Evolutionary conservation across 2,888 invertebrate genomes (phyloP).

Genomic region (Lasioglossum leucozonium): DNA sequence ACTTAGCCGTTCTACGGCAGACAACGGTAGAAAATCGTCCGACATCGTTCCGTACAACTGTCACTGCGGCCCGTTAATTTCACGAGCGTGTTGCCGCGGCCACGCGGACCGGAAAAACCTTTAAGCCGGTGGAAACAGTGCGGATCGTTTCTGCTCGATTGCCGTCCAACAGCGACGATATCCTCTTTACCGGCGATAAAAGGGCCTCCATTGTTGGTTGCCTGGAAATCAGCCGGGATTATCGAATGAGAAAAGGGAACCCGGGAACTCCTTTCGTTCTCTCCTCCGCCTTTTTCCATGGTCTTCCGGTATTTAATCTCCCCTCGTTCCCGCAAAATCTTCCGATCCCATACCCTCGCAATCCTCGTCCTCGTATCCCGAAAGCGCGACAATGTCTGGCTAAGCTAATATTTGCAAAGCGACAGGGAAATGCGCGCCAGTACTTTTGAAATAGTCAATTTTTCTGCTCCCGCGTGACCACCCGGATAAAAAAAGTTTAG

Average conservation of each 20-base stretch:
- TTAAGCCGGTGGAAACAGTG: constrained; percentile 68
- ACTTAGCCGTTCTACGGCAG: not conserved
- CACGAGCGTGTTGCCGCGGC: constrained; percentile 16
- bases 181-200: constrained; percentile 73
- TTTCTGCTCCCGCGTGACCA: not conserved
- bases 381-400: not conserved
- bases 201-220: constrained; percentile 59
- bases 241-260: constrained; percentile 64
- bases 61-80: constrained; percentile 34
- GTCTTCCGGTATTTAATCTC: constrained; percentile 21
- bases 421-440: not conserved
- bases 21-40: not conserved
- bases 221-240: constrained; percentile 70
- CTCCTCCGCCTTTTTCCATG: constrained; percentile 43
- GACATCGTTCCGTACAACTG: constrained; percentile 27
- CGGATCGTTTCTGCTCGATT: constrained; percentile 77
- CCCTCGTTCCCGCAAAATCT: not conserved
- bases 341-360: not conserved
- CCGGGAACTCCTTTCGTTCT: constrained; percentile 38
- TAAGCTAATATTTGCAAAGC: not conserved
- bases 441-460: not conserved
- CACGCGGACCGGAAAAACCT: constrained; percentile 61
- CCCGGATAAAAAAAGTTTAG: not conserved
- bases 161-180: constrained; percentile 72
- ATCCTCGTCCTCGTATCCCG: not conserved